A percentile compares a stretch with the other conserved stretches of the same genome.
Conservation (phyloP, 2,113 vertebrate genomes). For the Dendropsophus ebraccatus region DNA sequence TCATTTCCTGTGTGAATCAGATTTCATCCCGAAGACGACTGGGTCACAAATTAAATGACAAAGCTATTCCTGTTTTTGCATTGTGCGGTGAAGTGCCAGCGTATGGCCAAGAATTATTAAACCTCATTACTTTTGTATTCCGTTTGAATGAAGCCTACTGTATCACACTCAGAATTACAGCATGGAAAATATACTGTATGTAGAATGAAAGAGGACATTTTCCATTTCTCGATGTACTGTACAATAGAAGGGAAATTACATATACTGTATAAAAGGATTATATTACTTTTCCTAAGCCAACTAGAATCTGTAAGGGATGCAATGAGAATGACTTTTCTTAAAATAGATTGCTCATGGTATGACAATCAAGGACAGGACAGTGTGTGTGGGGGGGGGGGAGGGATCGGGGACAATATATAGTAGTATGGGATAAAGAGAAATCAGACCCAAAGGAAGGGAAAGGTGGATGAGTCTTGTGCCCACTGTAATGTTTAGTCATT, state of each 20-base stretch:
- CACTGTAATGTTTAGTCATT: too few relatives aligned
- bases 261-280: neutral
- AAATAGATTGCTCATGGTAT: too few relatives aligned
- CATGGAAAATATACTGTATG: neutral
- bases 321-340: too few relatives aligned
- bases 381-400: too few relatives aligned
- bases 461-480: too few relatives aligned
- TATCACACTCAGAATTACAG: neutral
- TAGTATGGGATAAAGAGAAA: too few relatives aligned
- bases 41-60: slow-evolving; percentile 64
- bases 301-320: neutral
- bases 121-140: slow-evolving; percentile 34
- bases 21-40: slow-evolving; percentile 64
- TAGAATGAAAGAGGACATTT: neutral
- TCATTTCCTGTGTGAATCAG: slow-evolving; percentile 66
- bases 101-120: slow-evolving; percentile 55
- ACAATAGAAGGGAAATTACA: neutral
- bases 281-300: neutral
- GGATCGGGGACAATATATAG: too few relatives aligned
- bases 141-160: slow-evolving; percentile 44
- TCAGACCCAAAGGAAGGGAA: too few relatives aligned
- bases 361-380: neutral
- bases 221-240: neutral
- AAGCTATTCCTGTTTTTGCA: slow-evolving; percentile 57
- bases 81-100: slow-evolving; percentile 59